Evolutionary conservation across 2,797 vertebrate species (phyloP).

Genomic region (Acrossocheilus wenchowensis): DNA sequence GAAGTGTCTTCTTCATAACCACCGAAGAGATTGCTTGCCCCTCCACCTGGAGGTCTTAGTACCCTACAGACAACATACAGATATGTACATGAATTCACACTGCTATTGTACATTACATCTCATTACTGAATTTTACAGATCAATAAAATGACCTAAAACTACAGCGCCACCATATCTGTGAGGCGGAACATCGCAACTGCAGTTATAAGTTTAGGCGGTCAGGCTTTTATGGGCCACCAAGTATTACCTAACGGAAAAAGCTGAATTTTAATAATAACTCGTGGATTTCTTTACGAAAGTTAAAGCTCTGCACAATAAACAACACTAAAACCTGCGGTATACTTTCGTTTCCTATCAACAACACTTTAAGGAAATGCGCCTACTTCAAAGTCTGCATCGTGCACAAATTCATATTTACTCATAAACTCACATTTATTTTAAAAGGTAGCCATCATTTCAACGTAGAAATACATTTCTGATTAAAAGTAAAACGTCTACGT

Average conservation of each 20-base stretch:
- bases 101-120: background rate
- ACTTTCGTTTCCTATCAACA: background rate
- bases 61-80: conserved; percentile 74
- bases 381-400: background rate
- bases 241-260: background rate
- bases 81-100: background rate
- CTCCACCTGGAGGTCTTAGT: conserved; percentile 89
- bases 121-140: background rate
- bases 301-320: background rate
- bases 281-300: background rate
- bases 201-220: conserved; percentile 15
- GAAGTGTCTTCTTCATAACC: conserved; percentile 79
- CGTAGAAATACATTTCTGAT: too few relatives aligned
- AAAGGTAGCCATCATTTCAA: background rate
- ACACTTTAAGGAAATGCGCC: background rate
- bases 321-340: background rate
- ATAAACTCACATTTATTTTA: background rate
- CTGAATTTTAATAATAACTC: background rate
- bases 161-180: background rate
- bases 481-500: background rate
- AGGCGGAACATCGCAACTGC: background rate
- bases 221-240: conserved; percentile 19
- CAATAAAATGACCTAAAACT: background rate
- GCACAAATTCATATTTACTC: background rate
- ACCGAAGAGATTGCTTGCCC: conserved; percentile 87